These are phyloP conservation scores for Margarornis squamiger DNA, from an alignment of 2,797 vertebrate genomes.

Conservation along the genomic window DNA sequence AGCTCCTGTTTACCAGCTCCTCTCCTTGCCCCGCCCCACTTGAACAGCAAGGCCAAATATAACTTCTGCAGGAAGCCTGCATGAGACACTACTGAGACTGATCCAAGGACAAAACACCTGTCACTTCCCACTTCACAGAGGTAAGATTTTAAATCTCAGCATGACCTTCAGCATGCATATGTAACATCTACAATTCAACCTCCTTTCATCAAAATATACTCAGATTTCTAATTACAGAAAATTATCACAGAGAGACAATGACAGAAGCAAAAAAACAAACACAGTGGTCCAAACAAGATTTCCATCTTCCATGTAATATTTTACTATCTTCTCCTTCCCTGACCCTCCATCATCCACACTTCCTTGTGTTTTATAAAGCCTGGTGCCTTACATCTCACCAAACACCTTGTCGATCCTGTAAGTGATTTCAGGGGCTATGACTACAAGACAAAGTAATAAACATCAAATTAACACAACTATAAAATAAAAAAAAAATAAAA, in stretches of 20 bases:
- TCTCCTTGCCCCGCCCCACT: neutral
- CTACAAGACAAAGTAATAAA: neutral
- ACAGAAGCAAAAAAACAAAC: neutral
- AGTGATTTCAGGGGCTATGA: neutral
- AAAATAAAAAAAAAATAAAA: neutral
- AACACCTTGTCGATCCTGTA: rapidly evolving
- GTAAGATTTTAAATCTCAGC: neutral
- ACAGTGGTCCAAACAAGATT: neutral
- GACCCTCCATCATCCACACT: neutral
- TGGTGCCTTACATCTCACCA: neutral
- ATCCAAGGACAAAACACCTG: neutral
- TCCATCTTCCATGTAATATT: neutral
- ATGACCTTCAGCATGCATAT: neutral
- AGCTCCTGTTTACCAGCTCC: neutral
- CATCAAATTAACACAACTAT: neutral
- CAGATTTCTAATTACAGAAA: neutral
- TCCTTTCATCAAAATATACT: neutral
- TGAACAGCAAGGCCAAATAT: neutral
- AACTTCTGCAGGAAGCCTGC: neutral
- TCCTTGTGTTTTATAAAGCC: neutral
- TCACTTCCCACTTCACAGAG: neutral
- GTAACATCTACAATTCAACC: neutral
- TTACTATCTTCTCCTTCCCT: neutral
- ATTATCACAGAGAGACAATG: neutral
- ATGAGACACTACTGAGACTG: rapidly evolving